Evolutionary conservation across 2,797 vertebrate genomes (phyloP), one percentile per base, ranked within the genome.

Genomic region (Pseudochirops corinnae): DNA sequence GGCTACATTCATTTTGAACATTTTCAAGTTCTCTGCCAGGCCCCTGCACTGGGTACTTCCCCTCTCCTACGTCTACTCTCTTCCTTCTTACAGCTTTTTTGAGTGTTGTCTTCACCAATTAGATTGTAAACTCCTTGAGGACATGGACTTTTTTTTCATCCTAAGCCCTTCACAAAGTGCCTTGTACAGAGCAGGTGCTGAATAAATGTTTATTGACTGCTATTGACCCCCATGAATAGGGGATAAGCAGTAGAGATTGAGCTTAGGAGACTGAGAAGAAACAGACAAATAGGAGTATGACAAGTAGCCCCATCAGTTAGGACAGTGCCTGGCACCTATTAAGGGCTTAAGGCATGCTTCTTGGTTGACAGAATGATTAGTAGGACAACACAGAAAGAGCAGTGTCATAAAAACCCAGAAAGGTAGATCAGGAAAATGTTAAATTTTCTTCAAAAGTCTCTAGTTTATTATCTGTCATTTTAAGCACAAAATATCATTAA

Each of bases 381-480:
- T 3, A 82, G 67, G 6, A 82, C 7, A 39, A n/a, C 33, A 74
- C 1, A 6, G 33, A 74, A 74, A 74, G 18, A 74, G 7, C 4
- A 18, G n/a, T 21, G n/a, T 82, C n/a, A 24, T 39, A 39, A 82
- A 39, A 82, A 39, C 67, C n/a, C n/a, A 82, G n/a, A 24, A 82
- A 82, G 2, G 67, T 24, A 82, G 18, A 82, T 39, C 67, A 46
- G n/a, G 67, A 82, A 82, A 46, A 82, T 39, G 18, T 24, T 46
- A 39, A 21, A 24, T 82, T 58, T 95, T 92, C 55, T 7, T 91
- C 31, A 94, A 33, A 39, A 28, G 2, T 56, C 91, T 93, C 39
- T 29, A 92, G n/a, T 91, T 53, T 94, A 74, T 60, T 93, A 94
- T 95, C 52, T 53, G 55, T 91, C 94, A 96, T 62, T 82, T 55